Conservation (phyloP, 2,797 vertebrate species). For the Onychomys arenicola region DNA sequence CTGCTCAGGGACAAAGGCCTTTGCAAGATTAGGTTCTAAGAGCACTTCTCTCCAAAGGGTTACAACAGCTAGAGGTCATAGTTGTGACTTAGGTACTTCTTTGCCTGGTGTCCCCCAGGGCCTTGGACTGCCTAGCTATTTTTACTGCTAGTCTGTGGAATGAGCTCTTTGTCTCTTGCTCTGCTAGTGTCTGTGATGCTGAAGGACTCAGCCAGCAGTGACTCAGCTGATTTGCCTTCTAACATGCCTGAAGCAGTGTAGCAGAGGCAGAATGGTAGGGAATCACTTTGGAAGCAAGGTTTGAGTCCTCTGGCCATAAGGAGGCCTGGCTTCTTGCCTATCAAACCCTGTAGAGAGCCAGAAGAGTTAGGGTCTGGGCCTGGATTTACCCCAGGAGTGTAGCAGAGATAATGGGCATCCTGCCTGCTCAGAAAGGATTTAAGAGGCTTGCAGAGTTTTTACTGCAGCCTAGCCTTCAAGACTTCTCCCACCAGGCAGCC, state of each 20-base stretch:
- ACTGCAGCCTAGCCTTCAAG: slow-evolving; percentile 37
- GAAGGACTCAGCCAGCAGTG: slow-evolving; percentile 40
- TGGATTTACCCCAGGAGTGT: neutral
- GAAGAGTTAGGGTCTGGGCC: slow-evolving; percentile 31
- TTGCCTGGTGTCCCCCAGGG: neutral
- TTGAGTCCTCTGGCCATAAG: slow-evolving; percentile 41
- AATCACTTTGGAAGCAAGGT: slow-evolving; percentile 8
- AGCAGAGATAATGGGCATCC: neutral
- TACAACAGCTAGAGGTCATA: neutral
- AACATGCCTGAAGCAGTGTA: neutral
- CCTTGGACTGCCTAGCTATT: slow-evolving; percentile 22
- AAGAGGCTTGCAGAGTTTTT: slow-evolving; percentile 6
- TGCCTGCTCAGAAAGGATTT: slow-evolving; percentile 45
- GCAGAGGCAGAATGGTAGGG: neutral
- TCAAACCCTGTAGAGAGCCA: neutral
- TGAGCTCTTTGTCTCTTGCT: slow-evolving; percentile 75
- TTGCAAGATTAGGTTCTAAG: neutral
- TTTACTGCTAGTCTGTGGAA: slow-evolving; percentile 56
- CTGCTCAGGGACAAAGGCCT: neutral
- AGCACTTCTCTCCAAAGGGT: neutral
- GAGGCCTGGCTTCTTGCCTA: neutral
- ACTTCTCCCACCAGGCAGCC: neutral
- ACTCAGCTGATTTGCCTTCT: slow-evolving; percentile 50
- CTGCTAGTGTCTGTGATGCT: slow-evolving; percentile 72
- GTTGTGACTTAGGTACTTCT: neutral